Conservation (phyloP, 30 jellyfish, hydroid and myxozoan genomes). For the Cassiopea xamachana region DNA sequence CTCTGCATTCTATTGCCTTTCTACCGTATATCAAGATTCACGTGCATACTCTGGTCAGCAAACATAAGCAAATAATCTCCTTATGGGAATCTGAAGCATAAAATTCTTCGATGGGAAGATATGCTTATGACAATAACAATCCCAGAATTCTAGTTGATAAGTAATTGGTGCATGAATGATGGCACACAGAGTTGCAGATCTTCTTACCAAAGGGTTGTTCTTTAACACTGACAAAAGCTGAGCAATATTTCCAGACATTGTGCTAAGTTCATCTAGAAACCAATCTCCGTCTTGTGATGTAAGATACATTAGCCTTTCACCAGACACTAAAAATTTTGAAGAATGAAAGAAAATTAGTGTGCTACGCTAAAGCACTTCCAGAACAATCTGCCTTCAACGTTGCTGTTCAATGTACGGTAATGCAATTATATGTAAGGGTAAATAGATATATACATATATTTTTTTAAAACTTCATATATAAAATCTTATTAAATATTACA, state of each 20-base stretch:
- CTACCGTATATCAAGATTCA: too few species aligned
- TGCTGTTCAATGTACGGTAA: background rate
- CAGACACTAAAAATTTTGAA: constrained; percentile 66
- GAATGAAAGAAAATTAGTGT: too few species aligned
- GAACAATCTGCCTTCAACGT: too few species aligned
- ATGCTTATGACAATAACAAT: background rate
- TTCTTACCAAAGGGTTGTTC: constrained; percentile 86
- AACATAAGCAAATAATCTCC: too few species aligned
- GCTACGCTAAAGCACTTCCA: too few species aligned
- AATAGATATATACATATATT: too few species aligned
- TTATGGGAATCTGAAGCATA: too few species aligned
- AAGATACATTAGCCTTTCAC: constrained; percentile 92
- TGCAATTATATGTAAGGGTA: background rate
- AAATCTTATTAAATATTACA: too few species aligned
- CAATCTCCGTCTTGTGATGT: constrained; percentile 99
- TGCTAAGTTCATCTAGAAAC: constrained; percentile 95
- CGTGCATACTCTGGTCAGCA: too few species aligned
- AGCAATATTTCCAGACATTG: constrained; percentile 94
- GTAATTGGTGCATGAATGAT: too few species aligned
- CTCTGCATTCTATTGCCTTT: too few species aligned
- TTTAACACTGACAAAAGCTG: constrained; percentile 93
- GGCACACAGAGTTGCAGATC: background rate
- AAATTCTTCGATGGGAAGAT: too few species aligned
- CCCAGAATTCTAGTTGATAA: background rate
- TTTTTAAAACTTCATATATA: background rate